These are phyloP conservation scores for Morpho helenor DNA, from an alignment of 2,888 invertebrate species.

Conservation along the genomic window DNA sequence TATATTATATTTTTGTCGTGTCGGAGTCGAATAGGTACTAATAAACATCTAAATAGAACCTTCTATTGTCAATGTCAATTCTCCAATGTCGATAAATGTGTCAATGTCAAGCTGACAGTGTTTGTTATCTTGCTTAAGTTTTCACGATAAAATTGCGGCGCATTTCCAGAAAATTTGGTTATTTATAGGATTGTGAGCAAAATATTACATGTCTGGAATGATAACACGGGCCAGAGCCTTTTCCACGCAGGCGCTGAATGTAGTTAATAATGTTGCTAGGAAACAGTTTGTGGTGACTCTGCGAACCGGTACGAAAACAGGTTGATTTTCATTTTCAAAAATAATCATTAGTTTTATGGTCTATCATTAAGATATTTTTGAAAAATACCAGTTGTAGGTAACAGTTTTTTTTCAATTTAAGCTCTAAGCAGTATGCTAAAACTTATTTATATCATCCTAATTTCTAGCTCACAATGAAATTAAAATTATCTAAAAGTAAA, in stretches of 20 bases:
- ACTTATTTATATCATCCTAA: no score
- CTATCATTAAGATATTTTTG: no score
- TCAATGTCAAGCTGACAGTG: neutral
- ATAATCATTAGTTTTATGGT: neutral
- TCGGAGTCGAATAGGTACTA: no score
- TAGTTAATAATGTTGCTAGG: slow-evolving; percentile 70
- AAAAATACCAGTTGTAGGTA: no score
- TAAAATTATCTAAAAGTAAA: no score
- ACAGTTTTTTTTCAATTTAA: no score
- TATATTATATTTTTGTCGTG: no score
- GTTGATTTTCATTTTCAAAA: neutral
- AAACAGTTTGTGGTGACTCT: slow-evolving; percentile 63
- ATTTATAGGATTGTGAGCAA: neutral
- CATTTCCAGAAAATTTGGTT: neutral
- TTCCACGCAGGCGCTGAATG: slow-evolving; percentile 57
- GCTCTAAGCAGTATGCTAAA: no score
- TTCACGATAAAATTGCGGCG: neutral
- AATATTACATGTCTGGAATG: slow-evolving; percentile 49
- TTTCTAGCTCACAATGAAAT: no score
- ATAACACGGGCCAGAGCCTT: slow-evolving; percentile 61
- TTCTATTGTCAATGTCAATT: no score
- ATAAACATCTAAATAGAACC: no score
- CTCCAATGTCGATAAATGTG: neutral
- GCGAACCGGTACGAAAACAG: slow-evolving; percentile 43
- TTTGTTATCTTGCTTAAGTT: no score